These are phyloP conservation scores for Caenorhabditis sulstoni DNA, from an alignment of 2,888 invertebrate genomes.

Conservation along the genomic window DNA sequence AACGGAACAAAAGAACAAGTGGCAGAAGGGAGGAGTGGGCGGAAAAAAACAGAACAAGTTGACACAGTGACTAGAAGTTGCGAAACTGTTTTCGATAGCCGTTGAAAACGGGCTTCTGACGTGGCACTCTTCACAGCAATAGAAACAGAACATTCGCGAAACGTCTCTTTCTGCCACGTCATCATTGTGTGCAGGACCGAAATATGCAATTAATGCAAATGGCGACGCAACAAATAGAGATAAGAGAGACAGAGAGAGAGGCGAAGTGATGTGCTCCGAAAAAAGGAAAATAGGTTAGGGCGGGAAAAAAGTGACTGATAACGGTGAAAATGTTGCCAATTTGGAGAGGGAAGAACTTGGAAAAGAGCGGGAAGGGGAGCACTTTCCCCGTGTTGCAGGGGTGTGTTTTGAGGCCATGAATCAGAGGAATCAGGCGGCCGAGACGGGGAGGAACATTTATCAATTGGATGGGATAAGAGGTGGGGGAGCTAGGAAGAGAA, in stretches of 20 bases:
- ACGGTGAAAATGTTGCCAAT: slow-evolving; percentile 33
- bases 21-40: too few relatives aligned
- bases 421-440: slow-evolving; percentile 24
- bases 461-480: slow-evolving; percentile 24
- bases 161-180: not conserved
- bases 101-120: too few relatives aligned
- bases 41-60: slow-evolving; percentile 22
- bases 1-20: slow-evolving; percentile 16
- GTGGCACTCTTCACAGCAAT: slow-evolving; percentile 1
- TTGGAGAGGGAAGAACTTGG: not conserved
- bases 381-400: too few relatives aligned
- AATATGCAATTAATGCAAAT: slow-evolving; percentile 43
- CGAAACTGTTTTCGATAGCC: slow-evolving; percentile 13
- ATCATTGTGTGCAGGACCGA: slow-evolving; percentile 9
- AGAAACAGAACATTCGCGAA: too few relatives aligned
- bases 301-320: slow-evolving; percentile 6
- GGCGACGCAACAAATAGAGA: not conserved
- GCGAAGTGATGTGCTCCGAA: slow-evolving; percentile 20
- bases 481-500: slow-evolving; percentile 4
- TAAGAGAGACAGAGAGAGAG: slow-evolving; percentile 10
- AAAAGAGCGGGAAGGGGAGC: too few relatives aligned
- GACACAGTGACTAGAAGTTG: slow-evolving; percentile 41
- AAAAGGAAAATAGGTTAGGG: slow-evolving; percentile 31
- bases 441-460: slow-evolving; percentile 45
- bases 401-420: slow-evolving; percentile 23